Conservation (phyloP, 2,797 vertebrate species). For the Avahi laniger region DNA sequence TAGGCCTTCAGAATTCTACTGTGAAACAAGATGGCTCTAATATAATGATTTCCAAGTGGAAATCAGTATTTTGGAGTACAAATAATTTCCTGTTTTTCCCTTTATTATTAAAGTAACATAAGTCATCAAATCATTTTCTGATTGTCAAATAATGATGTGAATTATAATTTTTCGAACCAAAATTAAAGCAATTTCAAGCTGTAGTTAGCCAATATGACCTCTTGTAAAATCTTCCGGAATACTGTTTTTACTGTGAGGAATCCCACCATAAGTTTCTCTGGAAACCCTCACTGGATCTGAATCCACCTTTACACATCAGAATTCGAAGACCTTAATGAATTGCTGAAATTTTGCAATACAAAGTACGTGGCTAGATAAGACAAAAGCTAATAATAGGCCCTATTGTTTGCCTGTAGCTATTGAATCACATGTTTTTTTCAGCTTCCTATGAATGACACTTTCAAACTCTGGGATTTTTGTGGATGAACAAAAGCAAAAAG, state of each 20-base stretch:
- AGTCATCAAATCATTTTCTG: not conserved
- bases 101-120: not conserved
- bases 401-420: not conserved
- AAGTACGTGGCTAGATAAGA: not conserved
- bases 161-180: not conserved
- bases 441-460: not conserved
- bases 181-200: not conserved
- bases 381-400: not conserved
- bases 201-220: not conserved
- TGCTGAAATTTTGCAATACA: not conserved
- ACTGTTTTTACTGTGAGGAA: not conserved
- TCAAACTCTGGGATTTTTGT: not conserved
- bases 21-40: not conserved
- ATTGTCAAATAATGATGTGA: not conserved
- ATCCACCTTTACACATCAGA: not conserved
- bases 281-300: not conserved
- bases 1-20: not conserved
- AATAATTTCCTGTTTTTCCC: not conserved
- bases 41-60: not conserved
- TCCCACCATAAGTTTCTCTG: not conserved
- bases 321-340: not conserved
- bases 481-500: conserved; percentile 5
- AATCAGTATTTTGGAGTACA: not conserved
- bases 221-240: not conserved
- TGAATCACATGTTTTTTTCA: not conserved